A percentile compares a stretch with the other conserved stretches of the same genome.
phyloP scores from a whole-genome alignment of 2,888 invertebrate genomes.

The Palloptera scutellata region DNA sequence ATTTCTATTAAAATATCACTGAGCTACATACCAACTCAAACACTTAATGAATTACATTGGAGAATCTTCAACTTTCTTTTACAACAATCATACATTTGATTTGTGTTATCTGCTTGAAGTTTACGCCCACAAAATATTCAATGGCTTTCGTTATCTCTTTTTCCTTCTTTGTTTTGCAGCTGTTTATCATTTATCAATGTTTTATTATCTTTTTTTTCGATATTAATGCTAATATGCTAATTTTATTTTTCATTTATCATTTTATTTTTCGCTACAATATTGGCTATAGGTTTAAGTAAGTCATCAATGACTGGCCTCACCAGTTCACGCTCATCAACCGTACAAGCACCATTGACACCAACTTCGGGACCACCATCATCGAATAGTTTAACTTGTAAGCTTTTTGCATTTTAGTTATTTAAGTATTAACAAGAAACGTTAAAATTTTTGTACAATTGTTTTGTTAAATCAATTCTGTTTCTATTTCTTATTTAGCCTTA shows the following conservation, averaged over 20 bases:
- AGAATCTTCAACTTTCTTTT: too few species aligned
- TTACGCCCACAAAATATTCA: conserved; percentile 13
- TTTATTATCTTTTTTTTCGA: too few species aligned
- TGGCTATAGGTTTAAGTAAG: conserved; percentile 75
- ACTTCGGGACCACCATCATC: conserved; percentile 76
- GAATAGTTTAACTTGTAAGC: conserved; percentile 72
- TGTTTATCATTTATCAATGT: too few species aligned
- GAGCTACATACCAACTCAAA: too few species aligned
- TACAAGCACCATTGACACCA: conserved; percentile 71
- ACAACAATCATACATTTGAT: neutral
- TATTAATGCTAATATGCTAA: too few species aligned
- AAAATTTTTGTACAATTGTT: conserved; percentile 23
- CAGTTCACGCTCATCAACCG: conserved; percentile 74
- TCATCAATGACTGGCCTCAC: conserved; percentile 82
- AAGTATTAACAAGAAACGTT: neutral
- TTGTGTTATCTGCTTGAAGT: conserved; percentile 5
- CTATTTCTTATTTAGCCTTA: conserved; percentile 53
- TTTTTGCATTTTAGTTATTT: neutral
- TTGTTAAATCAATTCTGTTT: conserved; percentile 16
- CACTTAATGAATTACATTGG: too few species aligned
- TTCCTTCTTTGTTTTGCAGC: neutral
- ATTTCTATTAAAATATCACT: neutral
- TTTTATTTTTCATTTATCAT: neutral
- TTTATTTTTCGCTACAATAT: conserved; percentile 12
- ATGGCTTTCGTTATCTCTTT: conserved; percentile 7